These are phyloP conservation scores for Brachymystax lenok DNA, from an alignment of 2,797 vertebrate genomes.

Conservation along the genomic window DNA sequence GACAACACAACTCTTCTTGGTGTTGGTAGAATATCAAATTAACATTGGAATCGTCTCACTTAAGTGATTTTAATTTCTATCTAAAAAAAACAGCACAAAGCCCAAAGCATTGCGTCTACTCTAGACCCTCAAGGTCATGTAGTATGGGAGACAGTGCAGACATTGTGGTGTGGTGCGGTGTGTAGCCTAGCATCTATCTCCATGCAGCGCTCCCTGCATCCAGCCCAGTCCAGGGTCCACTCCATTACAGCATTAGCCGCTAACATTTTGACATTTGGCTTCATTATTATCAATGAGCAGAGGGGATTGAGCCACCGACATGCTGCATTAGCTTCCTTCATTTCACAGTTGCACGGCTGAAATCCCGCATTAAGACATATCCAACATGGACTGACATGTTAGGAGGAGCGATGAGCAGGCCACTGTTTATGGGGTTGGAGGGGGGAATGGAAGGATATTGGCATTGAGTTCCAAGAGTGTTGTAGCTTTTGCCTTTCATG, in stretches of 20 bases:
- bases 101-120: background rate
- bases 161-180: constrained; percentile 67
- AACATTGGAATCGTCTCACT: background rate
- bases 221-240: constrained; percentile 68
- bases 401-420: constrained; percentile 63
- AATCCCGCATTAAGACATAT: constrained; percentile 81
- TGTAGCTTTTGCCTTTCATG: constrained; percentile 49
- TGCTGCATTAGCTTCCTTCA: constrained; percentile 81
- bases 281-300: constrained; percentile 85
- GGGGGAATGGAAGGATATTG: constrained; percentile 28
- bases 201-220: background rate
- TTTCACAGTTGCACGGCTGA: constrained; percentile 80
- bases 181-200: constrained; percentile 56
- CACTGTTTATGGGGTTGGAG: constrained; percentile 58
- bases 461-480: constrained; percentile 47
- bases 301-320: constrained; percentile 80
- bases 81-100: background rate
- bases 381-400: constrained; percentile 78
- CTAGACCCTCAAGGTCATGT: background rate
- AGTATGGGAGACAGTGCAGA: constrained; percentile 53
- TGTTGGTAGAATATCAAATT: background rate
- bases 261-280: constrained; percentile 86
- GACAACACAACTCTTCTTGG: background rate
- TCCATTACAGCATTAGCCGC: constrained; percentile 80
- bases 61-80: background rate